Base-by-base conservation (phyloP, 2,113 vertebrate species). In the Conger conger region DNA sequence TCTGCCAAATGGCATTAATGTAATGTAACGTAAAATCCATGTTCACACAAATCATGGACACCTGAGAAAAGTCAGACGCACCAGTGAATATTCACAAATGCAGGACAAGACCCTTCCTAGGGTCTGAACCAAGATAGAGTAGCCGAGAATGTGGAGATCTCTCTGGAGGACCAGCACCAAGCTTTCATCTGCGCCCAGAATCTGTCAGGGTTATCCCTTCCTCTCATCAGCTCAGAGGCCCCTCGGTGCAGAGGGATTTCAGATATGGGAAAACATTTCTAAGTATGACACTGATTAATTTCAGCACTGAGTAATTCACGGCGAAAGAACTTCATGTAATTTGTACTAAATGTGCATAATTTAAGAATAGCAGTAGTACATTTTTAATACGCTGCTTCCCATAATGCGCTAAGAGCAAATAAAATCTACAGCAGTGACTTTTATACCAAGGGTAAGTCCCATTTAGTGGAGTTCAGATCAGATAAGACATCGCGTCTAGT, bases 111-210 rank as follows among this genome's bases (percentile, higher is more conserved):
- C 11, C 13, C n/a, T 33, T 27, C 68, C 23, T 16, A 57, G 30
- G 27, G 11, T 50, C 45, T 17, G 73, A 35, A 36, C 27, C 73
- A 76, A 27, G 68, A 63, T 20, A 63, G 20, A 73, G n/a, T 13
- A 33, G 68, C 68, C 33, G 68, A 73, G 68, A n/a, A 73, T 30
- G n/a, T 11, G 13, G 68, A n/a, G n/a, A 33, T 68, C 77, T 86
- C 88, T 83, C 0, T 0, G 79, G 87, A 85, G 68, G 23, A 54
- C 54, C 3, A 20, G 9, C 3, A 36, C 53, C 63, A 35, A 30
- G n/a, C 89, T 88, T 90, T 89, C 78, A 86, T 92, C 85, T 7
- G 37, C n/a, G 45, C 60, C 81, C 42, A 81, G 80, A 87, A 91
- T 90, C 89, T 90, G 82, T 38, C 54, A 50, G 68, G 84, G 76